Evolutionary conservation across 1,140 invertebrate species (phyloP).

Genomic region (Cecropterus lyciades): DNA sequence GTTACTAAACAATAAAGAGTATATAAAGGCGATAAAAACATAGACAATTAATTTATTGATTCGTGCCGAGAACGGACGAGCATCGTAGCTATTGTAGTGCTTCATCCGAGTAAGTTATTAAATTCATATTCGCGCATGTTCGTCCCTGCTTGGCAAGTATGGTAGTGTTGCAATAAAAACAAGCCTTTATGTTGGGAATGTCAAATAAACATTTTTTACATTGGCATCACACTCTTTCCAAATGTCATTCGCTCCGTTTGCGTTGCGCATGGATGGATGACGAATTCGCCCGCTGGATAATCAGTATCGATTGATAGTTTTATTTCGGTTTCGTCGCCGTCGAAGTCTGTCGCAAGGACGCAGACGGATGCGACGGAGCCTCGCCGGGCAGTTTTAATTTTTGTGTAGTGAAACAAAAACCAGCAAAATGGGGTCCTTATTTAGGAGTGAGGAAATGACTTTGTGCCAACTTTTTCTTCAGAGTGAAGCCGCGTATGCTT

Average conservation of each 20-base stretch:
- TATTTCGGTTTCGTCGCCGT: conserved; percentile 72
- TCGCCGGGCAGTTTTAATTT: conserved; percentile 51
- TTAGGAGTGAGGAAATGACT: conserved; percentile 97
- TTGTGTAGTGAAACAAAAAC: conserved; percentile 63
- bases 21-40: too few species aligned
- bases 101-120: too few species aligned
- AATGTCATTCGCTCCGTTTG: conserved; percentile 40
- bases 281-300: conserved; percentile 48
- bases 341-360: conserved; percentile 63
- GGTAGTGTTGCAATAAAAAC: too few species aligned
- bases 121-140: too few species aligned
- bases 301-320: conserved; percentile 66
- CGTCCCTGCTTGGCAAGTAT: too few species aligned
- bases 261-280: conserved; percentile 59
- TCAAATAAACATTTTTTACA: conserved; percentile 15
- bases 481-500: conserved; percentile 96
- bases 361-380: conserved; percentile 70
- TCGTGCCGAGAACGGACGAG: too few species aligned
- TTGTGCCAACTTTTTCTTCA: conserved; percentile 96
- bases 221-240: conserved; percentile 39
- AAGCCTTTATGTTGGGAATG: too few species aligned
- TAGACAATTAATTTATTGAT: too few species aligned
- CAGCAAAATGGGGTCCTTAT: conserved; percentile 89
- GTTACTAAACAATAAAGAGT: too few species aligned
- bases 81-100: too few species aligned